Base-by-base conservation (phyloP, 2,888 invertebrate species). In the Andricus quercusramuli region DNA sequence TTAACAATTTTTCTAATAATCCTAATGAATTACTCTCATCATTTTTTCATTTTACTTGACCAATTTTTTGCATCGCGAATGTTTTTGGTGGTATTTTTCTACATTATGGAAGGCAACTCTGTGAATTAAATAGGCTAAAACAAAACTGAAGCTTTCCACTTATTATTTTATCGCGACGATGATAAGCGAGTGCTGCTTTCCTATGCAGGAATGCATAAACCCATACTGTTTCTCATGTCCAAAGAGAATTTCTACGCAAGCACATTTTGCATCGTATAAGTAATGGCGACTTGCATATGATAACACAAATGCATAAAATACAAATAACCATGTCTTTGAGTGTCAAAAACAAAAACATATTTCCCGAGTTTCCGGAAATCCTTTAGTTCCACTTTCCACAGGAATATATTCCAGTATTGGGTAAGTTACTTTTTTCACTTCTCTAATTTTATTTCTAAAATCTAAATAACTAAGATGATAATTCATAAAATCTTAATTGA, bases 161-260 rank as follows among this genome's bases (percentile, higher is more conserved):
- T 22, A 13, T 59, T 5, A 59, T n/a, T 15, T 15, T 62, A 74
- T 74, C 51, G 51, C 56, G 29, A 47, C 17, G 32, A 51, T 29
- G 56, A 74, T 56, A 74, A 74, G 70, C 56, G 56, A 74, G 70
- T 51, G 11, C 29, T 74, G 70, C 70, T 74, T 51, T 51, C 32
- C 51, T 51, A 51, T 74, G 51, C 74, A 51, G 51, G 29, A 56
- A 74, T 51, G 56, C 51, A 29, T 64, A 25, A 51, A 56, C n/a
- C 51, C 74, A 56, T 74, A 74, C 32, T 74, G 32, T 47, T 51
- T 70, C 44, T 70, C 47, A 8, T 51, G 11, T 47, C 47, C 25
- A 25, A 70, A 70, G 20, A 29, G 68, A 70, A 70, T 70, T 70
- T 29, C 47, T 29, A 9, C 20, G 32, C n/a, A 51, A 51, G 20